These are phyloP conservation scores for Seriola quinqueradiata DNA, from an alignment of 2,113 vertebrate genomes.

Conservation along the genomic window DNA sequence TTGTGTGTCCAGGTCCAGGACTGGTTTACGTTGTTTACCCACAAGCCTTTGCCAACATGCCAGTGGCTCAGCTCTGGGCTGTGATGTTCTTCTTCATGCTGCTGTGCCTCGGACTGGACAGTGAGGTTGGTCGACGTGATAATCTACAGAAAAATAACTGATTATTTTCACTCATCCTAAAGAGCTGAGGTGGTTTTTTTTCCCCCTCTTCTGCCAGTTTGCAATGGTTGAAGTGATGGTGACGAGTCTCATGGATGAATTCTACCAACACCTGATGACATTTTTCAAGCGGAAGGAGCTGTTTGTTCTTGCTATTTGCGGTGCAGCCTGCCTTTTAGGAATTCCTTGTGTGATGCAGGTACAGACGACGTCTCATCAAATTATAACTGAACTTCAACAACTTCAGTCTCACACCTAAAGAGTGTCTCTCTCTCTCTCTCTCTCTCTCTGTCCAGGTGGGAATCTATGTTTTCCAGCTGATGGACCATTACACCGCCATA, in stretches of 20 bases:
- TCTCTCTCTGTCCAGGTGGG: slow-evolving; percentile 75
- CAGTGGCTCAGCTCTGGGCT: slow-evolving; percentile 83
- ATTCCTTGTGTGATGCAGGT: slow-evolving; percentile 86
- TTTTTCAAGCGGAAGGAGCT: slow-evolving; percentile 82
- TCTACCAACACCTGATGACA: slow-evolving; percentile 52
- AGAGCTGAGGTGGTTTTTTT: too few relatives aligned
- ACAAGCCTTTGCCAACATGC: slow-evolving; percentile 86
- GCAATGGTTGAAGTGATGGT: slow-evolving; percentile 88
- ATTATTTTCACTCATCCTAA: neutral
- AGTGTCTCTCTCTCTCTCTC: neutral
- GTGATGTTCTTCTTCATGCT: slow-evolving; percentile 87
- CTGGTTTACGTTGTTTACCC: slow-evolving; percentile 86
- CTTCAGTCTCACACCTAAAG: slow-evolving; percentile 2
- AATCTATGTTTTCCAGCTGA: slow-evolving; percentile 86
- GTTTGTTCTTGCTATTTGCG: slow-evolving; percentile 79
- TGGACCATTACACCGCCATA: slow-evolving; percentile 87
- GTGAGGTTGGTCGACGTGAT: slow-evolving; percentile 76
- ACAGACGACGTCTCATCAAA: neutral
- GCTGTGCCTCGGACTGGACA: slow-evolving; percentile 85
- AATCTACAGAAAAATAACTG: neutral
- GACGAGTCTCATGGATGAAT: slow-evolving; percentile 83
- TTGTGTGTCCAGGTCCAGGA: slow-evolving; percentile 77
- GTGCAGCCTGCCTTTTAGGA: slow-evolving; percentile 72
- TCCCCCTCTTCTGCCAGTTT: slow-evolving; percentile 72
- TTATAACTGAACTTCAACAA: neutral